Conservation (phyloP, 2,888 invertebrate species). For the Hemaris fuciformis region DNA sequence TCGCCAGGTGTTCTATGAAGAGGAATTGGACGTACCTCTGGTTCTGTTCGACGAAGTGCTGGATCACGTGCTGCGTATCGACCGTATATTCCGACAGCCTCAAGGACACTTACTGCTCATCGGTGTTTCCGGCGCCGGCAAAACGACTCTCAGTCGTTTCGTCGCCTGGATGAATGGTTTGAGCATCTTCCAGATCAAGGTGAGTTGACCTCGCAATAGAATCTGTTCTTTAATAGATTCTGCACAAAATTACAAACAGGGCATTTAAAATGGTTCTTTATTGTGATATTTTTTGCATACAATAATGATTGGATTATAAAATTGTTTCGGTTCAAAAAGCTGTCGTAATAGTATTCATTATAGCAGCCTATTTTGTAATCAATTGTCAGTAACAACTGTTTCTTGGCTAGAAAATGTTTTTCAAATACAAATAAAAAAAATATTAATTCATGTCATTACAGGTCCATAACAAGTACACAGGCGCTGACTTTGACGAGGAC, state of each 20-base stretch:
- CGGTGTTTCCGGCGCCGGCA: slow-evolving; percentile 99
- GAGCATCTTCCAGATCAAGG: slow-evolving; percentile 99
- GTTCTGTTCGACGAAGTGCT: slow-evolving; percentile 99
- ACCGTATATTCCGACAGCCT: slow-evolving; percentile 99
- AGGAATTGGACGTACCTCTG: slow-evolving; percentile 98
- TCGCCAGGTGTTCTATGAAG: slow-evolving; percentile 96
- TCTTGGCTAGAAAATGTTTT: too few species aligned
- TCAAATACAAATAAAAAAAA: not conserved
- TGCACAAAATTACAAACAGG: too few species aligned
- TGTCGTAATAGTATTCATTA: too few species aligned
- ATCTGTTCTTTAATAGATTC: too few species aligned
- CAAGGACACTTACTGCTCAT: slow-evolving; percentile 98
- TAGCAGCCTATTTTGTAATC: too few species aligned
- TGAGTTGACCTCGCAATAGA: too few species aligned
- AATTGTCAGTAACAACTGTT: too few species aligned
- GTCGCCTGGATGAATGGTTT: slow-evolving; percentile 99
- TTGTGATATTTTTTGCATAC: too few species aligned
- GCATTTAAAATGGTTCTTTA: too few species aligned
- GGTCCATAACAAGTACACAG: slow-evolving; percentile 99
- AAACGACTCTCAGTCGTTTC: slow-evolving; percentile 98
- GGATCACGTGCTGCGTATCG: slow-evolving; percentile 98
- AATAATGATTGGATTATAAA: too few species aligned
- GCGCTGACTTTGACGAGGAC: slow-evolving; percentile 99
- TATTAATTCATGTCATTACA: slow-evolving; percentile 38
- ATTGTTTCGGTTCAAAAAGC: too few species aligned